phyloP scores from a whole-genome alignment of 30 jellyfish, hydroid and myxozoan species.

The Mastigias papua region DNA sequence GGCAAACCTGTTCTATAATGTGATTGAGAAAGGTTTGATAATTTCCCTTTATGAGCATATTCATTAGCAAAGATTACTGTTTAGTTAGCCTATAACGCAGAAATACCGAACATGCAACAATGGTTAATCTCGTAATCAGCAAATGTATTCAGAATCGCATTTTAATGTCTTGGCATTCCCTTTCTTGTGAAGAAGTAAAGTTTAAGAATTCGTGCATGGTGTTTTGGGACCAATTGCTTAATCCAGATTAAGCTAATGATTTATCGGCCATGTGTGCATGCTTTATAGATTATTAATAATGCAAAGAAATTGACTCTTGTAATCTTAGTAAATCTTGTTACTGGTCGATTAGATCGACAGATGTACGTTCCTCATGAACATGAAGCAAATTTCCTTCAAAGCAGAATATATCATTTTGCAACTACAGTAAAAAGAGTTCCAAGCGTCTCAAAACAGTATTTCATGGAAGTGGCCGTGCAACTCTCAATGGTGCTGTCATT shows the following conservation, averaged over 20 bases:
- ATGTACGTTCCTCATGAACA: slow-evolving; percentile 4
- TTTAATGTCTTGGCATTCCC: slow-evolving; percentile 7
- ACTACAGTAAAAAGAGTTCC: not conserved
- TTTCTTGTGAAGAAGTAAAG: slow-evolving; percentile 8
- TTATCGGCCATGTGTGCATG: slow-evolving; percentile 42
- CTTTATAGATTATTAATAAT: slow-evolving; percentile 22
- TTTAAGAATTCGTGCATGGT: slow-evolving; percentile 32
- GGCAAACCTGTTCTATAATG: too few relatives aligned
- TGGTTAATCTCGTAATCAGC: slow-evolving; percentile 12
- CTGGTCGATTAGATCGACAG: slow-evolving; percentile 45
- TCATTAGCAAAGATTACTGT: not conserved
- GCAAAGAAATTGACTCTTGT: slow-evolving; percentile 5
- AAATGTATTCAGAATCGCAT: not conserved
- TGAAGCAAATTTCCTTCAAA: not conserved
- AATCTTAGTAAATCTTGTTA: slow-evolving; percentile 35
- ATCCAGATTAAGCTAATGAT: slow-evolving; percentile 39
- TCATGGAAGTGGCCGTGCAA: not conserved
- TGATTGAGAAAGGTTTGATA: too few relatives aligned
- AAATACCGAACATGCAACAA: not conserved
- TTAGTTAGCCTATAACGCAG: not conserved
- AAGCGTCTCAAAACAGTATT: not conserved
- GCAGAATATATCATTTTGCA: not conserved
- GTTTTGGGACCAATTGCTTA: slow-evolving; percentile 44
- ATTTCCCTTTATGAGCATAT: not conserved
- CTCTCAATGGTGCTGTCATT: too few relatives aligned